Percentiles rank a stretch among this genome's conserved stretches.
Evolutionary conservation across 1,140 invertebrate genomes (phyloP).

Genomic region (Cataglyphis hispanica): DNA sequence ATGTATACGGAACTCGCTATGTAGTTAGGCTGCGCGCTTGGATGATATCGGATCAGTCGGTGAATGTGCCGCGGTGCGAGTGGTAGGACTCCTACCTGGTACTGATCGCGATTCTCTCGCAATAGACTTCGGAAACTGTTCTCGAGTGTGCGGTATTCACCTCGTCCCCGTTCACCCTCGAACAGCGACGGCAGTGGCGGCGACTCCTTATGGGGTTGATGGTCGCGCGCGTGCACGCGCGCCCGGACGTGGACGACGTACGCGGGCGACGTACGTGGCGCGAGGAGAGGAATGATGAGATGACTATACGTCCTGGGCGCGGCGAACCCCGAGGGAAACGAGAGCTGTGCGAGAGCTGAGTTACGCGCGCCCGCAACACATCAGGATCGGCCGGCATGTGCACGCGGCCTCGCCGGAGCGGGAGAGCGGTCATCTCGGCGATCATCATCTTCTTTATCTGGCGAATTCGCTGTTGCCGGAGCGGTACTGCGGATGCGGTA

Average conservation of each 20-base stretch:
- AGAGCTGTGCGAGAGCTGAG: slow-evolving; percentile 26
- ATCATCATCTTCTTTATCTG: slow-evolving; percentile 61
- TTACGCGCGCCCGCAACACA: slow-evolving; percentile 10
- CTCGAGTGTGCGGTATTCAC: not conserved
- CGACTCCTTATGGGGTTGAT: slow-evolving; percentile 40
- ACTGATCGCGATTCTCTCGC: not conserved
- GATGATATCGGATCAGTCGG: slow-evolving; percentile 70
- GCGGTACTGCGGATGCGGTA: slow-evolving; percentile 8
- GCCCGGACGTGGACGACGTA: slow-evolving; percentile 14
- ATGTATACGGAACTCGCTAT: slow-evolving; percentile 11
- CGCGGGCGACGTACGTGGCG: slow-evolving; percentile 47
- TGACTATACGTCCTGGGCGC: slow-evolving; percentile 69
- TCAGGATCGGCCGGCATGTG: slow-evolving; percentile 71
- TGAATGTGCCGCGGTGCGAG: slow-evolving; percentile 57
- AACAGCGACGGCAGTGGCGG: not conserved
- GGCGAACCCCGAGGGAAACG: slow-evolving; percentile 54
- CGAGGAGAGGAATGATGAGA: slow-evolving; percentile 48
- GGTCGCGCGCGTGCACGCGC: slow-evolving; percentile 43
- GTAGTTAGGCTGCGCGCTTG: not conserved
- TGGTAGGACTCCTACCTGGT: not conserved
- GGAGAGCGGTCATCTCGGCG: slow-evolving; percentile 61
- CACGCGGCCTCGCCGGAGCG: slow-evolving; percentile 53
- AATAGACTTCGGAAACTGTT: slow-evolving; percentile 5
- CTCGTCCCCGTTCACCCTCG: slow-evolving; percentile 12
- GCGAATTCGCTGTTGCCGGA: slow-evolving; percentile 42